phyloP scores from a whole-genome alignment of 2,888 invertebrate genomes.

The Agrochola lota region DNA sequence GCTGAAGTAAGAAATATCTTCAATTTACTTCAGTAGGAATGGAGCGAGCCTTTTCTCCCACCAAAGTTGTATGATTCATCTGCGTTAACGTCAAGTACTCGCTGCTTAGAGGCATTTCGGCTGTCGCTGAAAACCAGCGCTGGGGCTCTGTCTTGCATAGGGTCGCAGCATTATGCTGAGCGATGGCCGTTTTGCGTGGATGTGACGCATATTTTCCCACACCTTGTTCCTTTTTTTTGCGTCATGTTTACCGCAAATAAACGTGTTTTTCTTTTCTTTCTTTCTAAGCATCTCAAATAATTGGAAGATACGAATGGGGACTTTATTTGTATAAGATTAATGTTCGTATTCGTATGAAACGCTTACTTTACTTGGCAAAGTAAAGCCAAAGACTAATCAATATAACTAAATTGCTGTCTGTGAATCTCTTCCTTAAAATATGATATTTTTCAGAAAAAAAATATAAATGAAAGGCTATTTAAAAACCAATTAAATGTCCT shows the following conservation, averaged over 20 bases:
- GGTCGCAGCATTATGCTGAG: no score
- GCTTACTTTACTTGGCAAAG: background rate
- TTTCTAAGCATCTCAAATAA: background rate
- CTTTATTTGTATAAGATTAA: background rate
- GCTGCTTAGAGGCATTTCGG: no score
- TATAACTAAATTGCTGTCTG: background rate
- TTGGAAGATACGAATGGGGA: background rate
- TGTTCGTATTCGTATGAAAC: background rate
- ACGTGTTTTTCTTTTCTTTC: no score
- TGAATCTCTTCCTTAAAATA: background rate
- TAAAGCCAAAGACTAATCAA: background rate
- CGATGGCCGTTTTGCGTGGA: no score
- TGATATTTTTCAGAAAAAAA: background rate
- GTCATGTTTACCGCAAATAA: no score
- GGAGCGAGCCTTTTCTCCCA: background rate
- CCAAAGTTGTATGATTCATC: background rate
- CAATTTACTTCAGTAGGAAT: background rate
- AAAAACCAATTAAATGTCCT: constrained; percentile 28
- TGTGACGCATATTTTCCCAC: no score
- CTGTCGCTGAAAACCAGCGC: no score
- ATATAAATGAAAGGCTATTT: background rate
- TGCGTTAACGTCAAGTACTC: background rate
- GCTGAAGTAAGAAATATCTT: constrained; percentile 52
- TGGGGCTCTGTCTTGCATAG: no score
- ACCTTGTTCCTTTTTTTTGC: no score